Base-by-base conservation (phyloP, 2,113 vertebrate genomes). In the Phaethornis superciliosus region DNA sequence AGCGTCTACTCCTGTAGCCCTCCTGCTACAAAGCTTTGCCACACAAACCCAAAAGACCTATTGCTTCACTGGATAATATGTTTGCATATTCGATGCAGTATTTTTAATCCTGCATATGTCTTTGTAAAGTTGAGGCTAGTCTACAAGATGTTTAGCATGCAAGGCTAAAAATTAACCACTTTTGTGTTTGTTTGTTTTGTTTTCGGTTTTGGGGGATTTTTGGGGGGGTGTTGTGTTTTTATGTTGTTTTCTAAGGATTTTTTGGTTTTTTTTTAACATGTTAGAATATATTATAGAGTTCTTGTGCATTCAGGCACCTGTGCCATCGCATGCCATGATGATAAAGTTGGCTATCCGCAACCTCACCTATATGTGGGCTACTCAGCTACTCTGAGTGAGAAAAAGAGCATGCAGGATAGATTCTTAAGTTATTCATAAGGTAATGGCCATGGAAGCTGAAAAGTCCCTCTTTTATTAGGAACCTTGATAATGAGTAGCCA, bases 201-300 rank as follows among this genome's bases (percentile, higher is more conserved):
- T 70, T 47, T 64, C 2, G 4, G 2, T 40, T 30, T 37, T n/a
- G n/a, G n/a, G n/a, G n/a, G n/a, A n/a, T n/a, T n/a, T n/a, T n/a
- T n/a, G n/a, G n/a, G n/a, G n/a, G n/a, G n/a, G n/a, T 2, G 1
- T n/a, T n/a, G 4, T 12, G 4, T 8, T 44, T 55, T 55, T 9
- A 15, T 55, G 5, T n/a, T n/a, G n/a, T n/a, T n/a, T n/a, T n/a
- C n/a, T n/a, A n/a, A n/a, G n/a, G n/a, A n/a, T n/a, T n/a, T n/a
- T 40, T n/a, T 2, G 6, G 1, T 68, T 55, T 15, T 12, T 76
- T 81, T 69, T 51, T 18, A 62, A 55, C 26, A 15, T 22, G 3
- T 11, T 68, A 70, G 15, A 35, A 47, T 6, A 15, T 51, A 24
- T 37, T 46, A 15, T 3, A 85, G 24, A 35, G 7, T 24, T 47